Evolutionary conservation across 2,113 vertebrate species (phyloP).

Genomic region (Rallus limicola): DNA sequence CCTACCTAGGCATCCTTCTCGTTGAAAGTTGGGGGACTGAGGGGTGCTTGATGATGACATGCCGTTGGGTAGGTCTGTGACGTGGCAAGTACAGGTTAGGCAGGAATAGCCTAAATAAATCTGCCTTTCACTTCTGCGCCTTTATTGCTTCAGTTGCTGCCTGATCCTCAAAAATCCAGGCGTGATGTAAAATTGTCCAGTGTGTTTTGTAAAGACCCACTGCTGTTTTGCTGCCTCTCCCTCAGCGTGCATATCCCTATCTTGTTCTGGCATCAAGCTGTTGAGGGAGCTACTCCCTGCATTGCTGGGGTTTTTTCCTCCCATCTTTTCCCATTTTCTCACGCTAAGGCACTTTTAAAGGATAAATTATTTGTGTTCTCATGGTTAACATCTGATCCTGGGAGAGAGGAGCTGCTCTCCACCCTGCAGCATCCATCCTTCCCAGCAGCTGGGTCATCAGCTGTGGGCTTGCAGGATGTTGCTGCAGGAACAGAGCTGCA

Average conservation of each 20-base stretch:
- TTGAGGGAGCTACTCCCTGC: not conserved
- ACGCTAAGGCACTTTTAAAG: not conserved
- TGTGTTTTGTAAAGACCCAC: not conserved
- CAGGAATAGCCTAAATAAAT: not conserved
- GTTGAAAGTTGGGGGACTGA: not conserved
- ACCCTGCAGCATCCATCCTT: not conserved
- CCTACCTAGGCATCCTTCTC: not conserved
- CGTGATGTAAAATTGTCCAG: not conserved
- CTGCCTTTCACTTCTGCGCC: not conserved
- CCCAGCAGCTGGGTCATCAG: fast-evolving
- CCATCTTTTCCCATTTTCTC: not conserved
- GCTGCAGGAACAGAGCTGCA: not conserved
- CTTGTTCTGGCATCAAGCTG: not conserved
- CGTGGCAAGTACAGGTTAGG: not conserved
- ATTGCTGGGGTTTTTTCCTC: fast-evolving
- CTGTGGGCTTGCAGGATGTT: not conserved
- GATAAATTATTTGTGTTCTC: not conserved
- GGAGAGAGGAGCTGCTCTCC: not conserved
- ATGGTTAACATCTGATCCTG: not conserved
- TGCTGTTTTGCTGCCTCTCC: not conserved
- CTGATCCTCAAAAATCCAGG: not conserved
- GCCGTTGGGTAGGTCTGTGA: not conserved
- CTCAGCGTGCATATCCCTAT: fast-evolving
- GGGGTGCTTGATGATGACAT: not conserved
- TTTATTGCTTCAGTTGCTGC: not conserved